Conservation (phyloP, 2,113 vertebrate species). For the Arenaria interpres region DNA sequence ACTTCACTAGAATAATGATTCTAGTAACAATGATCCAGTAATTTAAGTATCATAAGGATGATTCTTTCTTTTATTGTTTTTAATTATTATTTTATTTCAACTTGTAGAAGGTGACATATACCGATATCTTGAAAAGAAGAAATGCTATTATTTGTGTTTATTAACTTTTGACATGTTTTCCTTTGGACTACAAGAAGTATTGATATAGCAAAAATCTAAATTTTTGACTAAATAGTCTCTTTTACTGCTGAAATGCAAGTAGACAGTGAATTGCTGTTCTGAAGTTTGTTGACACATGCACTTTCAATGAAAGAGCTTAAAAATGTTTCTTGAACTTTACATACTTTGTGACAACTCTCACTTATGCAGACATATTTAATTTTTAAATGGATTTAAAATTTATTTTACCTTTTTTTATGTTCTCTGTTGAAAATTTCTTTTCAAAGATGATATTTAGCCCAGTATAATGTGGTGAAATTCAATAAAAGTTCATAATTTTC, state of each 20-base stretch:
- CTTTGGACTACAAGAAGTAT: background rate
- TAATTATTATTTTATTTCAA: background rate
- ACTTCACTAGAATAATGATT: background rate
- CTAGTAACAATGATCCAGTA: background rate
- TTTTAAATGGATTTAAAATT: background rate
- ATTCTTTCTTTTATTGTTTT: background rate
- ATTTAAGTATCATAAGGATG: background rate
- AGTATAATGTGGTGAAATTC: background rate
- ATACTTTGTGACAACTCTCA: background rate
- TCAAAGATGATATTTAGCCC: background rate
- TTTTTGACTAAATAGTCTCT: background rate
- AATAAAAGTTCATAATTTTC: background rate
- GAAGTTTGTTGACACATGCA: background rate
- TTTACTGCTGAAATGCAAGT: background rate
- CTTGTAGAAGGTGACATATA: background rate
- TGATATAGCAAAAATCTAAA: background rate
- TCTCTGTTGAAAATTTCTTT: background rate
- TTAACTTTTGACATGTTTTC: background rate
- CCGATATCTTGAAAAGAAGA: background rate
- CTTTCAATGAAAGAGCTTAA: background rate
- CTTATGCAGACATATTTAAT: background rate
- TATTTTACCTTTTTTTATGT: background rate
- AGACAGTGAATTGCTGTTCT: background rate
- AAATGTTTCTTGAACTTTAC: background rate
- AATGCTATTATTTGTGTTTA: background rate